Conservation (phyloP, 2,888 invertebrate genomes). For the Spialia ferax region DNA sequence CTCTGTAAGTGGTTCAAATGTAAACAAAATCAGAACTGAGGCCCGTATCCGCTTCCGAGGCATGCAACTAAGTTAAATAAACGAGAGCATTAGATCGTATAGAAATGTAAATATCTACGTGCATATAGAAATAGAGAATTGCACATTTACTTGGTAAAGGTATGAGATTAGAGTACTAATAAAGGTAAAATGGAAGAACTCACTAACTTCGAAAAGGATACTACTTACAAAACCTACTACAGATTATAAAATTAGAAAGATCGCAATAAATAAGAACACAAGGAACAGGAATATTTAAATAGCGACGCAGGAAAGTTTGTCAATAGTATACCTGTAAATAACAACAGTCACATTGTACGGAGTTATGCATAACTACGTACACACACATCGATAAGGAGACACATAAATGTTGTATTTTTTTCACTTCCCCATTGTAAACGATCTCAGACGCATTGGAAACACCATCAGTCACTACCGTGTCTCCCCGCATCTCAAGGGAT, state of each 20-base stretch:
- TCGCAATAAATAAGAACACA: too few relatives aligned
- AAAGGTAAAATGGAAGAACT: too few relatives aligned
- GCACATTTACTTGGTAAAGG: not conserved
- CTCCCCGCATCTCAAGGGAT: not conserved
- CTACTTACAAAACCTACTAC: too few relatives aligned
- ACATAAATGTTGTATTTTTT: not conserved
- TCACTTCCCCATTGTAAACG: not conserved
- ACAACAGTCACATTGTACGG: too few relatives aligned
- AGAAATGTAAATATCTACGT: not conserved
- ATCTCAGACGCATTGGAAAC: not conserved
- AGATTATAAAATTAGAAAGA: too few relatives aligned
- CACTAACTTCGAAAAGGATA: too few relatives aligned
- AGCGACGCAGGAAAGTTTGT: too few relatives aligned
- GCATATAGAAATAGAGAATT: not conserved
- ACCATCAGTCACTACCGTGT: slow-evolving; percentile 1
- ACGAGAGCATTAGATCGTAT: not conserved
- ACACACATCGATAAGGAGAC: too few relatives aligned
- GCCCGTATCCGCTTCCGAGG: not conserved
- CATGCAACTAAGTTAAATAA: not conserved
- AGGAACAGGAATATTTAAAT: too few relatives aligned
- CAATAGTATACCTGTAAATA: too few relatives aligned
- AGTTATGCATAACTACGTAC: too few relatives aligned
- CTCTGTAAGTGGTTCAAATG: slow-evolving; percentile 12
- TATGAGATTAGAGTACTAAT: too few relatives aligned
- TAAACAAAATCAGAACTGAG: slow-evolving; percentile 27